Evolutionary conservation across 2,113 vertebrate species (phyloP).

Genomic region (Malaclemys terrapin): DNA sequence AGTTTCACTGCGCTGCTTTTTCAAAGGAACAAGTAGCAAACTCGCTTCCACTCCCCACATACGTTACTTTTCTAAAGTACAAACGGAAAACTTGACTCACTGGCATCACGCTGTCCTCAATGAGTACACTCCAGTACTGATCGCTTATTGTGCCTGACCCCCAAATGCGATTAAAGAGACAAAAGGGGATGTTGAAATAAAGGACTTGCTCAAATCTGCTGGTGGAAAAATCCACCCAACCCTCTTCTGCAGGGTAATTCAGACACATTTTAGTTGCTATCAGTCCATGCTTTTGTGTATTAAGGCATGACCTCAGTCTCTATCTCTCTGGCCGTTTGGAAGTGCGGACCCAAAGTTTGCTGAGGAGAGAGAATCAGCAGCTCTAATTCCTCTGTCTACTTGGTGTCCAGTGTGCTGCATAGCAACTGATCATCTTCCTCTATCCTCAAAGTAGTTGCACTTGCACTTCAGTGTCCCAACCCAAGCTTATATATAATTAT

Average conservation of each 20-base stretch:
- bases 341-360: neutral
- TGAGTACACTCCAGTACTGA: neutral
- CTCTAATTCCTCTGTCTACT: neutral
- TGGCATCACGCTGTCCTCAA: neutral
- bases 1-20: neutral
- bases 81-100: neutral
- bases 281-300: neutral
- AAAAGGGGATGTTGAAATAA: neutral
- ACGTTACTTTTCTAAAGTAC: no score
- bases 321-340: neutral
- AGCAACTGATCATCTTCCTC: neutral
- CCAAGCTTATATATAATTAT: neutral
- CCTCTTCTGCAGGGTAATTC: neutral
- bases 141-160: neutral
- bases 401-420: accelerated
- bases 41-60: neutral
- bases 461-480: neutral
- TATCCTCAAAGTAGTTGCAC: neutral
- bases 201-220: no score
- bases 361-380: neutral
- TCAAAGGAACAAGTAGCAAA: neutral
- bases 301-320: neutral
- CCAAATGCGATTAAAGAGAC: neutral
- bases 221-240: accelerated
- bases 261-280: accelerated